phyloP scores from a whole-genome alignment of 2,888 invertebrate species.

The Alcis repandata region DNA sequence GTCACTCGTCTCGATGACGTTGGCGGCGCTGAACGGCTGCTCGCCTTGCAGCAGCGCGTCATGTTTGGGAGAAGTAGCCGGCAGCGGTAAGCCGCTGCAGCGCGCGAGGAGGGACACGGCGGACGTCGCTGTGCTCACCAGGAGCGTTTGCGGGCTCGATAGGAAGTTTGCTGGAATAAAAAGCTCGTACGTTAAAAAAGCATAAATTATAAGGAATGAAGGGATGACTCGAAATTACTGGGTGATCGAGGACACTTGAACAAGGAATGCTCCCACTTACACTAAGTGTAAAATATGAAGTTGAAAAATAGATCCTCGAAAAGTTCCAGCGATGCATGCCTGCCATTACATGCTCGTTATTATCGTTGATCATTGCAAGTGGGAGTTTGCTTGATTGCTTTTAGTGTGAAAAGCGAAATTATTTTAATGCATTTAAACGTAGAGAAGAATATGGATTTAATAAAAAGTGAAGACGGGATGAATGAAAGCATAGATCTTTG shows the following conservation, averaged over 20 bases:
- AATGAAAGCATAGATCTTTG: too few species aligned
- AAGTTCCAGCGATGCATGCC: too few species aligned
- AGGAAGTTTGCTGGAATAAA: slow-evolving; percentile 88
- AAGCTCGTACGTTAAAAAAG: slow-evolving; percentile 1
- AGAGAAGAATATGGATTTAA: too few species aligned
- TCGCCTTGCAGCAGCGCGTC: slow-evolving; percentile 68
- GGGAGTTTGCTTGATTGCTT: too few species aligned
- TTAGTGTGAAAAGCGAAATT: too few species aligned
- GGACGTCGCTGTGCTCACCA: slow-evolving; percentile 90
- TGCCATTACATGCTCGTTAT: too few species aligned
- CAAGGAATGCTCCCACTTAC: neutral
- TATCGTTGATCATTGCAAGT: too few species aligned
- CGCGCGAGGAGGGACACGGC: slow-evolving; percentile 91
- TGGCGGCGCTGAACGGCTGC: slow-evolving; percentile 70
- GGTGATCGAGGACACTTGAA: neutral
- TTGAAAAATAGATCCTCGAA: neutral
- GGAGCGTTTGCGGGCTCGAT: slow-evolving; percentile 86
- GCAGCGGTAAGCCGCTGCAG: slow-evolving; percentile 89
- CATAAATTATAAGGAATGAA: neutral
- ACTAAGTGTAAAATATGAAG: neutral
- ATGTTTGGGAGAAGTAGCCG: slow-evolving; percentile 73
- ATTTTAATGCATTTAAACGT: too few species aligned
- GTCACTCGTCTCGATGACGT: slow-evolving; percentile 56
- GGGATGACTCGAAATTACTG: too few species aligned
- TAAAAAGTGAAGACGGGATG: too few species aligned